These are phyloP conservation scores for Orchesellides sinensis DNA, from an alignment of 2,888 invertebrate genomes.

Conservation along the genomic window DNA sequence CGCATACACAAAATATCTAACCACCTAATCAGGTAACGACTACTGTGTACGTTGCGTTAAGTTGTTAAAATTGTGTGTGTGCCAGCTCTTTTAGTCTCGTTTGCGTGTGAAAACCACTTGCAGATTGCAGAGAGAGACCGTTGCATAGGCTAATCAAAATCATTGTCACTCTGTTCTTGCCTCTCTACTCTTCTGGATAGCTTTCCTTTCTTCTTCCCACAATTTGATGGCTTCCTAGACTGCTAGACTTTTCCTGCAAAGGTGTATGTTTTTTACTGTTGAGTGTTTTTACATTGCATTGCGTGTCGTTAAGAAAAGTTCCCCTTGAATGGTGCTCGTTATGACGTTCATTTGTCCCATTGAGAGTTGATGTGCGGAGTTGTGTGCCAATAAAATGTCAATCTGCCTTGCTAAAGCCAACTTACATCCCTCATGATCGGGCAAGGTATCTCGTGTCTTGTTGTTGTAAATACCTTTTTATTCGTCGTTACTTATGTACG, in stretches of 20 bases:
- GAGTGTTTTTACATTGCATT: no score
- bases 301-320: constrained; percentile 41
- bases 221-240: no score
- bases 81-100: background rate
- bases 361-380: constrained; percentile 50
- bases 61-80: constrained; percentile 29
- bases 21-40: constrained; percentile 25
- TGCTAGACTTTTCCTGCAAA: no score
- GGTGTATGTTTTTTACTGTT: no score
- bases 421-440: background rate
- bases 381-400: constrained; percentile 46
- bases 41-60: background rate
- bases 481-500: no score
- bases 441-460: no score
- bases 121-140: constrained; percentile 27
- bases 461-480: no score
- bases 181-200: background rate
- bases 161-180: constrained; percentile 60
- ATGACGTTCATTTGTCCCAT: constrained; percentile 69
- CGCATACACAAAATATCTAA: no score
- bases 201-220: background rate
- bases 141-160: constrained; percentile 58
- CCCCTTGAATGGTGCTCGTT: constrained; percentile 69
- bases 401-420: constrained; percentile 18
- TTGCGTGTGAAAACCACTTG: constrained; percentile 40